Percentiles rank a stretch among this genome's conserved stretches.
These are phyloP conservation scores for Gadus macrocephalus DNA, from an alignment of 2,113 vertebrate genomes.

Conservation along the genomic window DNA sequence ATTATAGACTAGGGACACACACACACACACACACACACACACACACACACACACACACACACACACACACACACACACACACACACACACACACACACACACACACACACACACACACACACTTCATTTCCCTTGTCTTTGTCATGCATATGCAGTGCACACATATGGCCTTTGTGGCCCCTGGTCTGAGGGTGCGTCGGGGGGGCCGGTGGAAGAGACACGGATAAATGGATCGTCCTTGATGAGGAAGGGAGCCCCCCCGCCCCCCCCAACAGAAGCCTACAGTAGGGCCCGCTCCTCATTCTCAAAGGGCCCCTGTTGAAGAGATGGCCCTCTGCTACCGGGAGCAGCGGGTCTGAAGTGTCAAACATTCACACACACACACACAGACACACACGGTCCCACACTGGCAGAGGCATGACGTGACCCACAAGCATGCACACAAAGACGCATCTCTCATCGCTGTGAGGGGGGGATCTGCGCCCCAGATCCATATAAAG, in stretches of 20 bases:
- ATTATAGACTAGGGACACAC: slow-evolving; percentile 12
- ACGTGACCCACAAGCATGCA: neutral
- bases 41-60: neutral
- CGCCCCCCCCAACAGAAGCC: too few relatives aligned
- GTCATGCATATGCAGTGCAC: slow-evolving; percentile 40
- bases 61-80: neutral
- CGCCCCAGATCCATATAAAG: too few relatives aligned
- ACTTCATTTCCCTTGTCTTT: slow-evolving; percentile 2
- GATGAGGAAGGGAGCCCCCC: neutral
- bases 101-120: slow-evolving; percentile 10
- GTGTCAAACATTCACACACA: slow-evolving; percentile 21
- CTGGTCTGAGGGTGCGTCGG: slow-evolving; percentile 8
- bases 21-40: slow-evolving; percentile 21
- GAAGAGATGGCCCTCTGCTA: too few relatives aligned
- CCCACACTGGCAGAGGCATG: neutral
- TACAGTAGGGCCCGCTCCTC: too few relatives aligned
- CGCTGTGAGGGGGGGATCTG: neutral
- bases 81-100: neutral
- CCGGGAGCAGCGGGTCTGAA: slow-evolving; percentile 13
- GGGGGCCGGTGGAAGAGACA: slow-evolving; percentile 43
- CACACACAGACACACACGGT: slow-evolving; percentile 8
- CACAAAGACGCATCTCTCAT: neutral
- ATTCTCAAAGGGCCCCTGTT: too few relatives aligned
- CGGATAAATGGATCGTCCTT: slow-evolving; percentile 64
- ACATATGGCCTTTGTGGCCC: slow-evolving; percentile 55